Conservation (phyloP, 2,797 vertebrate genomes). For the Sebastes kiyomatsui region DNA sequence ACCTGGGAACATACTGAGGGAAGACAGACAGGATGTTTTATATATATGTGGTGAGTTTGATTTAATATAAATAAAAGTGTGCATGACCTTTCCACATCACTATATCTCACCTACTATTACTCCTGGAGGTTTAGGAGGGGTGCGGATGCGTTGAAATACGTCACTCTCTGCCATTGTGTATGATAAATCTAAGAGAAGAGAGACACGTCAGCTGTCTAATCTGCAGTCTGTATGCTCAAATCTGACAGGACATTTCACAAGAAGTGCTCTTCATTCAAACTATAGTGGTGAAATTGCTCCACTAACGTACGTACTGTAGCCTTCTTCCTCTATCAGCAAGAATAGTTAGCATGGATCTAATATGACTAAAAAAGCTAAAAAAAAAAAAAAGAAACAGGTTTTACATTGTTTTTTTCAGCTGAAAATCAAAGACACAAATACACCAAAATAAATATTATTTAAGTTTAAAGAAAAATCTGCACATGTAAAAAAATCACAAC, state of each 20-base stretch:
- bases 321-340: neutral
- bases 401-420: neutral
- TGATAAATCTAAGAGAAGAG: neutral
- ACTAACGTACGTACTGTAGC: neutral
- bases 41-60: neutral
- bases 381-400: neutral
- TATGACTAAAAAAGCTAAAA: neutral
- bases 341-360: neutral
- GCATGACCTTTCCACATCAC: neutral
- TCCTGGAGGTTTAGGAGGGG: neutral
- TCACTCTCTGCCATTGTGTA: neutral
- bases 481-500: too few species aligned
- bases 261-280: neutral
- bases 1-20: rapidly evolving
- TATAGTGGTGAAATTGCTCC: neutral
- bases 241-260: neutral
- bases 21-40: neutral
- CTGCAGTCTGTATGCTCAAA: neutral
- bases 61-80: neutral
- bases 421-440: neutral
- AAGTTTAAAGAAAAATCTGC: neutral
- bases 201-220: neutral
- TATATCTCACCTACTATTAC: neutral
- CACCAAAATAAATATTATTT: neutral
- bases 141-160: rapidly evolving